phyloP scores from a whole-genome alignment of 2,113 vertebrate genomes.

The Nycticebus coucang region DNA sequence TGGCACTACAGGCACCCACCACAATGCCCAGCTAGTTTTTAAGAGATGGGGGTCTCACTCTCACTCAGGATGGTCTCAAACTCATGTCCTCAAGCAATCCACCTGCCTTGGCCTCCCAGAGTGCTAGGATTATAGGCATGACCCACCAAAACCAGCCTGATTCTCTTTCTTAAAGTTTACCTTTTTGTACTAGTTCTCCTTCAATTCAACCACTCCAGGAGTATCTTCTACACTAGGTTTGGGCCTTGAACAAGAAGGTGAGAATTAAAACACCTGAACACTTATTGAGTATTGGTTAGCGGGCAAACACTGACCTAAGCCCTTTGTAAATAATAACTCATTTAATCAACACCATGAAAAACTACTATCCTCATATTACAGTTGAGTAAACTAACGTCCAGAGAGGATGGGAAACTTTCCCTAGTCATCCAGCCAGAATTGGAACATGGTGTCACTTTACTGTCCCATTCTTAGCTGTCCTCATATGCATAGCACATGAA shows the following conservation, averaged over 20 bases:
- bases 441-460: not conserved
- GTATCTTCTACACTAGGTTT: not conserved
- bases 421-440: not conserved
- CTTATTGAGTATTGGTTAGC: not conserved
- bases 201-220: not conserved
- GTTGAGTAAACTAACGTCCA: not conserved
- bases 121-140: too few relatives aligned
- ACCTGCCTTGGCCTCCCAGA: too few relatives aligned
- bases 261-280: not conserved
- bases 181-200: not conserved
- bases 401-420: not conserved
- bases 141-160: not conserved
- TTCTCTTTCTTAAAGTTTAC: not conserved
- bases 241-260: not conserved
- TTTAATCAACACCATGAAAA: not conserved
- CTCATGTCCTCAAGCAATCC: too few relatives aligned
- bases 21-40: too few relatives aligned
- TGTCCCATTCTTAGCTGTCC: not conserved
- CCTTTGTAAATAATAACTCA: not conserved
- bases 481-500: not conserved
- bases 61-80: too few relatives aligned
- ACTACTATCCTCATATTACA: not conserved
- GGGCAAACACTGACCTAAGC: not conserved
- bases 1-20: too few relatives aligned
- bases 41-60: too few relatives aligned